These are phyloP conservation scores for Malachius bipustulatus DNA, from an alignment of 2,888 invertebrate genomes.

Conservation along the genomic window DNA sequence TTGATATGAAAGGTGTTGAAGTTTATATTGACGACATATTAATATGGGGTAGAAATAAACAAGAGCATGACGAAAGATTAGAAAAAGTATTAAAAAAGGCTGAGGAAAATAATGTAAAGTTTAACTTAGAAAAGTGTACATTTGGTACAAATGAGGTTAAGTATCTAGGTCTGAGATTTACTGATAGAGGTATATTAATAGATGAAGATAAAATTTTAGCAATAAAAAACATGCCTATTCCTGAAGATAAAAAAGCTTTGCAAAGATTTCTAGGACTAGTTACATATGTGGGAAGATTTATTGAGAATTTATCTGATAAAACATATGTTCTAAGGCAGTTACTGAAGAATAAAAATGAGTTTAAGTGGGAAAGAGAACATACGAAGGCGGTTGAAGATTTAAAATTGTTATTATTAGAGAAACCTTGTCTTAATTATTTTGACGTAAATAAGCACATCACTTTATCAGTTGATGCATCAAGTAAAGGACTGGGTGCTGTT, in stretches of 20 bases:
- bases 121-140: slow-evolving; percentile 17
- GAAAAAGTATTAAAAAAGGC: slow-evolving; percentile 15
- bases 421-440: slow-evolving; percentile 7
- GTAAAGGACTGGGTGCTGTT: slow-evolving; percentile 10
- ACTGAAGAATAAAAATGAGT: slow-evolving; percentile 10
- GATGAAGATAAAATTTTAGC: slow-evolving; percentile 13
- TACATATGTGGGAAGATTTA: slow-evolving; percentile 12
- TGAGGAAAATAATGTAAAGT: slow-evolving; percentile 15
- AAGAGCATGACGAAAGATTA: slow-evolving; percentile 17
- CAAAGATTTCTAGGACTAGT: slow-evolving; percentile 14
- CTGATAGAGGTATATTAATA: slow-evolving; percentile 13
- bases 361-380: slow-evolving; percentile 10
- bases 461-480: slow-evolving; percentile 9
- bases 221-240: slow-evolving; percentile 12
- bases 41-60: slow-evolving; percentile 14
- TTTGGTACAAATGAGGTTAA: slow-evolving; percentile 15
- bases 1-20: slow-evolving; percentile 16
- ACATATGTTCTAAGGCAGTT: slow-evolving; percentile 7
- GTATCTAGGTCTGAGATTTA: slow-evolving; percentile 18
- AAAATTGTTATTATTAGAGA: slow-evolving; percentile 8
- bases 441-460: slow-evolving; percentile 10
- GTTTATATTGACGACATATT: slow-evolving; percentile 22
- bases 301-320: slow-evolving; percentile 11
- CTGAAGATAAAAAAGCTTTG: slow-evolving; percentile 13
- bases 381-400: slow-evolving; percentile 8